Evolutionary conservation across 2,113 vertebrate genomes (phyloP), one percentile per base, ranked within the genome.

Genomic region (Pseudorectes ferrugineus): DNA sequence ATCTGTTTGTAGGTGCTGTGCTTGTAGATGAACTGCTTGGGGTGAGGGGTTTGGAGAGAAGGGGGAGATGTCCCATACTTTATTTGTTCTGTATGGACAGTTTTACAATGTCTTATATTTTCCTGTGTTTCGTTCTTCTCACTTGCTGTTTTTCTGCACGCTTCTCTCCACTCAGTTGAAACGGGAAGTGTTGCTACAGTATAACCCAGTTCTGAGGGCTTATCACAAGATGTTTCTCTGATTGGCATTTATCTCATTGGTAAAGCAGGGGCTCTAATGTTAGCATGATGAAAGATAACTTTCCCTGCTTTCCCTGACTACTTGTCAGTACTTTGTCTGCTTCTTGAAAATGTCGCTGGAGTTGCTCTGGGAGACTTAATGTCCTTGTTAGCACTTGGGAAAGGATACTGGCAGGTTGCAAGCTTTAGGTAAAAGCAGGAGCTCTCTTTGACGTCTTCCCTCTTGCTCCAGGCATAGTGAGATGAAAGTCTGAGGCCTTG

Each of bases 201-300:
- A 38, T 48, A 59, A n/a, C 16, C 3, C 18, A 33, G 11, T 62
- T 84, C 46, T 89, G 83, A 84, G 59, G 14, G 19, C 7, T 88
- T 96, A 61, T 65, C 36, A 48, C 22, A 33, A 73, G 46, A 10
- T 26, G 12, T 79, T 90, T 83, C 24, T 19, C 52, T 68, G 14
- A 42, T 91, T 38, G 6, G 0, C 0, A 0, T 51, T 26, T 75
- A 40, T 83, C n/a, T 71, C 6, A 0, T n/a, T 42, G 19, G 19
- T 80, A 49, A 61, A 76, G 55, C 51, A 36, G 28, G 22, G 36
- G 14, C 48, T 78, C 23, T 55, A 74, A 86, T 24, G 13, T n/a
- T 73, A 38, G 38, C 33, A 3, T 46, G 26, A 46, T 54, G 33
- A 49, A 57, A 66, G 42, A 14, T 70, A 35, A 45, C 31, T 63